phyloP scores from a whole-genome alignment of 2,888 invertebrate genomes.

The Oithona nana region DNA sequence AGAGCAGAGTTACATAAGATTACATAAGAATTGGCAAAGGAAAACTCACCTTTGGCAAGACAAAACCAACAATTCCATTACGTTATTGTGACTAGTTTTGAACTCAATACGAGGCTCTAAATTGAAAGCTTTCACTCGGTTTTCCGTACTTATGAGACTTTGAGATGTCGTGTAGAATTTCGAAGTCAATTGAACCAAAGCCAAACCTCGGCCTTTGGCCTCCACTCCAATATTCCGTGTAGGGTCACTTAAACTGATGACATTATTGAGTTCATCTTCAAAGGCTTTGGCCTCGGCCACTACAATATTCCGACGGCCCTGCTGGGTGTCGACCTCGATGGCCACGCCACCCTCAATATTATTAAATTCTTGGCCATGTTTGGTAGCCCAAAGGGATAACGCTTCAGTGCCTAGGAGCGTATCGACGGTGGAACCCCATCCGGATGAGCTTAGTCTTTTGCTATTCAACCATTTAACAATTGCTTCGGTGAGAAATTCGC shows the following conservation, averaged over 20 bases:
- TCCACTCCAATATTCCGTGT: not conserved
- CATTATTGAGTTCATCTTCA: not conserved
- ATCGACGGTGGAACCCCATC: not conserved
- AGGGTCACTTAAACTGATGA: not conserved
- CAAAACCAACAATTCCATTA: not conserved
- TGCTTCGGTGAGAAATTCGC: conserved; percentile 7
- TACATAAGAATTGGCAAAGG: not conserved
- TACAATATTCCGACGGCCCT: not conserved
- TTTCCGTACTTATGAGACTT: not conserved
- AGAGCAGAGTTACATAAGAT: too few relatives aligned
- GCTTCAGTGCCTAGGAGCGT: not conserved
- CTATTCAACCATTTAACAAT: conserved; percentile 1
- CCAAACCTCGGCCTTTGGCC: not conserved
- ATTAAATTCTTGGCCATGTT: not conserved
- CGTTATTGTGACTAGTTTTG: not conserved
- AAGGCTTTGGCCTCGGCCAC: too few relatives aligned
- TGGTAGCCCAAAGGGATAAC: not conserved
- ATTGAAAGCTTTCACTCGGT: not conserved
- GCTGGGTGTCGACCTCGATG: not conserved
- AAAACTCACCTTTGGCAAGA: not conserved
- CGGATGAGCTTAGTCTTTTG: not conserved
- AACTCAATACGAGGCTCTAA: not conserved
- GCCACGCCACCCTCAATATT: not conserved
- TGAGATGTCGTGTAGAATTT: not conserved
- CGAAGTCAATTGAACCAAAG: not conserved